Conservation (phyloP, 2,888 invertebrate species). For the Andrena haemorrhoa region DNA sequence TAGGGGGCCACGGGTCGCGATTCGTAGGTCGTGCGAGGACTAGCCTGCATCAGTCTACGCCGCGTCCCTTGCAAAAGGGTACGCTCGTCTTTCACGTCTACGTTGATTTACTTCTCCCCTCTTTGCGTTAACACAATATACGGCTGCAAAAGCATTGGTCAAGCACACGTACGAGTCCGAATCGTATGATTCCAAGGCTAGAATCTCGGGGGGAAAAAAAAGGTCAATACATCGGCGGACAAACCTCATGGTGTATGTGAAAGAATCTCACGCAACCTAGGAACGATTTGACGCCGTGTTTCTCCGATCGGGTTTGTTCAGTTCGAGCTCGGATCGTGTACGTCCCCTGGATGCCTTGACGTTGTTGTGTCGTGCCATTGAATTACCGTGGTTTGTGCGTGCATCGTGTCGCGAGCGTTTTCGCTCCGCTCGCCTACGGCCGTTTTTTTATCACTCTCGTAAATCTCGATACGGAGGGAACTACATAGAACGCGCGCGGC, state of each 20-base stretch:
- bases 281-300: constrained; percentile 58
- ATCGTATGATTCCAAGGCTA: not conserved
- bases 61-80: constrained; percentile 76
- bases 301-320: not conserved
- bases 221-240: constrained; percentile 17
- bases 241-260: constrained; percentile 46
- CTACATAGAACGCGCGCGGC: constrained; percentile 54
- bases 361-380: constrained; percentile 18
- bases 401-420: constrained; percentile 31
- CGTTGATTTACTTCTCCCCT: constrained; percentile 49
- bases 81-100: constrained; percentile 68
- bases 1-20: constrained; percentile 75
- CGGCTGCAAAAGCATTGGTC: constrained; percentile 23
- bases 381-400: constrained; percentile 26
- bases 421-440: constrained; percentile 15
- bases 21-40: constrained; percentile 77
- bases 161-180: constrained; percentile 9
- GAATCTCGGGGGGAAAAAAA: constrained; percentile 18
- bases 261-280: constrained; percentile 44
- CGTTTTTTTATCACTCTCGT: constrained; percentile 49
- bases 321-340: not conserved
- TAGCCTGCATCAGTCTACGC: constrained; percentile 75
- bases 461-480: constrained; percentile 57
- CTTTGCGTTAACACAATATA: constrained; percentile 38
- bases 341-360: not conserved